Conservation (phyloP, 2,113 vertebrate genomes). For the Xenus cinereus region DNA sequence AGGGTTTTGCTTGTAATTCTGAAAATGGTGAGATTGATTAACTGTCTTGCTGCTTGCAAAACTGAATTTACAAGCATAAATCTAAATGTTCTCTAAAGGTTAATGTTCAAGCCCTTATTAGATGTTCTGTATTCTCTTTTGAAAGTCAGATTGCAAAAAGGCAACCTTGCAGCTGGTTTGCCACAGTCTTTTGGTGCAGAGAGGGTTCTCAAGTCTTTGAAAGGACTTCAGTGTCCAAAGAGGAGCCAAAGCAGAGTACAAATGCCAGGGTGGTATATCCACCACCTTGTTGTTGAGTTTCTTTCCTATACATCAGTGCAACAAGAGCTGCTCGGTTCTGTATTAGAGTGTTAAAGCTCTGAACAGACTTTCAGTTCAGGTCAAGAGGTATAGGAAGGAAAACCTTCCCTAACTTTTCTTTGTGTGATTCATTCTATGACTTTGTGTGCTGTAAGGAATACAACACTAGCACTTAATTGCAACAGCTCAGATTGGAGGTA, state of each 20-base stretch:
- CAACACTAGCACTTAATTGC: background rate
- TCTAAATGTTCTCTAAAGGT: background rate
- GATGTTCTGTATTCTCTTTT: background rate
- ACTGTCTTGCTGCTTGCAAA: background rate
- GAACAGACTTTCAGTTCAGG: background rate
- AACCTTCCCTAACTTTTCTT: background rate
- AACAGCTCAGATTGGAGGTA: background rate
- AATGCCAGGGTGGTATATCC: background rate
- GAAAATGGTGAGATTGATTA: background rate
- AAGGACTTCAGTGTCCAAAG: background rate
- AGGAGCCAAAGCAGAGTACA: background rate
- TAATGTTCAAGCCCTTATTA: background rate
- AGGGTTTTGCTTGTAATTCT: background rate
- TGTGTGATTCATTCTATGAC: background rate
- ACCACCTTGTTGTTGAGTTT: background rate
- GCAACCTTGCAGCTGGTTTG: background rate
- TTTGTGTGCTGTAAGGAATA: background rate
- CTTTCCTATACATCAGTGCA: background rate
- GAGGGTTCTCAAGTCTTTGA: background rate
- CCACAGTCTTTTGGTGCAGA: background rate
- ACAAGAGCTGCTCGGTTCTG: background rate
- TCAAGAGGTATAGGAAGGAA: background rate
- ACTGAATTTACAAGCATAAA: background rate
- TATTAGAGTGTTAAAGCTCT: background rate
- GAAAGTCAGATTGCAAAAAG: background rate